Conservation (phyloP, 2,888 invertebrate genomes). For the Morpho helenor region DNA sequence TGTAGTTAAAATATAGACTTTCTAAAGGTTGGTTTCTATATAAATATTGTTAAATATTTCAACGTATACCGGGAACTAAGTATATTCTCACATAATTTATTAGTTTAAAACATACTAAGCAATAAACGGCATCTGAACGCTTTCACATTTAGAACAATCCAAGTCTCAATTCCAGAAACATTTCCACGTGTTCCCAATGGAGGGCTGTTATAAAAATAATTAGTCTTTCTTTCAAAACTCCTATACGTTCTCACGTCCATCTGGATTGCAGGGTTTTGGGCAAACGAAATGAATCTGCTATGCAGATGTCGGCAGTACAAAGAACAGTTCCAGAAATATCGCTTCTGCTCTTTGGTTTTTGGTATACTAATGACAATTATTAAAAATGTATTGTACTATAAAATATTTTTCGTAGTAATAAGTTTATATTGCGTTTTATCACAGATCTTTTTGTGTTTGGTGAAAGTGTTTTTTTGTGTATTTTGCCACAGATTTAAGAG, state of each 20-base stretch:
- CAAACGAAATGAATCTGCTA: constrained; percentile 61
- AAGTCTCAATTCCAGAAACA: constrained; percentile 9
- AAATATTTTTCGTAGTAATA: too few relatives aligned
- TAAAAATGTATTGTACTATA: neutral
- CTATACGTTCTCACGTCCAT: constrained; percentile 65
- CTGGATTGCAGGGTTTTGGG: constrained; percentile 69
- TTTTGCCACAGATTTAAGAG: too few relatives aligned
- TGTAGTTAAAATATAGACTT: too few relatives aligned
- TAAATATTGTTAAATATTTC: too few relatives aligned
- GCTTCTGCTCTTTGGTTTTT: constrained; percentile 23
- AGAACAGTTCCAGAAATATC: constrained; percentile 60
- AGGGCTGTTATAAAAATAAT: constrained; percentile 27
- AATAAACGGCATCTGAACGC: constrained; percentile 3
- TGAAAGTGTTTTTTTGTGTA: too few relatives aligned
- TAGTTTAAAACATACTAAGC: constrained; percentile 3
- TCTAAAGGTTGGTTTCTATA: too few relatives aligned
- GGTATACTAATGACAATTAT: constrained; percentile 6
- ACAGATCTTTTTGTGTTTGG: too few relatives aligned
- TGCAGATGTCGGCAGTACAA: constrained; percentile 67
- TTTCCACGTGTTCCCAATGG: constrained; percentile 23
- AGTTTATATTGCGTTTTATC: too few relatives aligned
- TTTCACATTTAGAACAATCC: constrained; percentile 1
- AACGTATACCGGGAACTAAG: too few relatives aligned
- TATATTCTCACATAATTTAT: too few relatives aligned
- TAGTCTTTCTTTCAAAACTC: constrained; percentile 56